Evolutionary conservation across 2,113 vertebrate species (phyloP).

Genomic region (Rhipidura dahli): DNA sequence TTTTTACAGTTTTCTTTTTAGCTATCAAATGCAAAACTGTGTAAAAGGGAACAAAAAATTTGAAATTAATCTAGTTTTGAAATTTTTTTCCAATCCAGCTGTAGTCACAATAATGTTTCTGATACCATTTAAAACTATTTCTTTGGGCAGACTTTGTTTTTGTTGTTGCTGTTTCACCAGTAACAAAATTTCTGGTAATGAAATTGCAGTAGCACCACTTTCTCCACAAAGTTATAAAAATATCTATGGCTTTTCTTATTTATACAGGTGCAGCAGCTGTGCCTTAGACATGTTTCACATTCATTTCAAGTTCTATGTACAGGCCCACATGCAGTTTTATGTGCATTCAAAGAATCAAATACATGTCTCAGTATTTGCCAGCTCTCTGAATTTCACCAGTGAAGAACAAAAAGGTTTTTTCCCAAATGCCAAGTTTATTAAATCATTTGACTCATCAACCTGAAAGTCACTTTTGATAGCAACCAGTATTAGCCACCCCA

Average conservation of each 20-base stretch:
- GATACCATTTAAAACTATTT: not conserved
- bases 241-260: not conserved
- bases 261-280: not conserved
- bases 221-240: not conserved
- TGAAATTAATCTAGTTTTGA: not conserved
- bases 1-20: not conserved
- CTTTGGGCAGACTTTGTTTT: not conserved
- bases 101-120: not conserved
- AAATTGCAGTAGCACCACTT: not conserved
- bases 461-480: not conserved
- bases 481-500: not conserved
- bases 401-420: not conserved
- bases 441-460: not conserved
- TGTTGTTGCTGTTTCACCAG: not conserved
- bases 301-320: not conserved
- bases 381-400: not conserved
- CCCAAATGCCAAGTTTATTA: not conserved
- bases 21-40: not conserved
- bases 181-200: not conserved
- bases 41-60: not conserved
- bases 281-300: not conserved
- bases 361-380: not conserved
- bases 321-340: fast-evolving
- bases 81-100: not conserved
- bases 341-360: not conserved